These are phyloP conservation scores for Calephelis nemesis DNA, from an alignment of 1,140 invertebrate species.

Conservation along the genomic window DNA sequence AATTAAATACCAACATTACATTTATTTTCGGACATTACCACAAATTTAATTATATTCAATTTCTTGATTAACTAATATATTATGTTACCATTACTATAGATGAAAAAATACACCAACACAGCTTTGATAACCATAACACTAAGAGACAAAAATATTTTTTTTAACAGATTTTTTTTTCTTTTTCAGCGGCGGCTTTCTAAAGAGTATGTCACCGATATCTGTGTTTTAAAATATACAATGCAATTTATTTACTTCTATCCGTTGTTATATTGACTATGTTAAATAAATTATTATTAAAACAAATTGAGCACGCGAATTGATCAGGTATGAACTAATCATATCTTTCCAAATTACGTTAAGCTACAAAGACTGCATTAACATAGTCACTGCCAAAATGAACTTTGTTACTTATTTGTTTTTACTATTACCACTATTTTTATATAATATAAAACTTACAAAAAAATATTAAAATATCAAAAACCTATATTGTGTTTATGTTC, in stretches of 20 bases:
- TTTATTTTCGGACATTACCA: no score
- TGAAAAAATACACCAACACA: no score
- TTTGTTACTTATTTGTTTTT: slow-evolving; percentile 71
- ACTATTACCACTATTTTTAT: slow-evolving; percentile 70
- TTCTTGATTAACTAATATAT: no score
- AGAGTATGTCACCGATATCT: slow-evolving; percentile 48
- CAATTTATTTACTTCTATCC: slow-evolving; percentile 51
- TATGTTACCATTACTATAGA: no score
- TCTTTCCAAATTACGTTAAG: slow-evolving; percentile 44
- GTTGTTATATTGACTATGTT: slow-evolving; percentile 69
- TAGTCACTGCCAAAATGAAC: slow-evolving; percentile 70
- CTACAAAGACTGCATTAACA: slow-evolving; percentile 76
- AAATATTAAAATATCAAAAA: slow-evolving; percentile 61
- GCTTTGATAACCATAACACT: no score
- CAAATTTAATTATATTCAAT: no score
- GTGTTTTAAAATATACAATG: slow-evolving; percentile 48
- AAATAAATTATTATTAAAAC: slow-evolving; percentile 28
- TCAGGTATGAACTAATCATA: slow-evolving; percentile 18
- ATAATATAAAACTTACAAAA: slow-evolving; percentile 67
- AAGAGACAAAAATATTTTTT: background rate
- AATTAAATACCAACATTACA: no score
- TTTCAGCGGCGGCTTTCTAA: slow-evolving; percentile 76
- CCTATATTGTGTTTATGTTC: slow-evolving; percentile 27
- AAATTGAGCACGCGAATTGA: slow-evolving; percentile 7
- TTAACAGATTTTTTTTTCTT: slow-evolving; percentile 38